Percentiles rank a stretch among this genome's conserved stretches.
Evolutionary conservation across 1,140 invertebrate species (phyloP).

Genomic region (Ceratoteleas bidentatus): DNA sequence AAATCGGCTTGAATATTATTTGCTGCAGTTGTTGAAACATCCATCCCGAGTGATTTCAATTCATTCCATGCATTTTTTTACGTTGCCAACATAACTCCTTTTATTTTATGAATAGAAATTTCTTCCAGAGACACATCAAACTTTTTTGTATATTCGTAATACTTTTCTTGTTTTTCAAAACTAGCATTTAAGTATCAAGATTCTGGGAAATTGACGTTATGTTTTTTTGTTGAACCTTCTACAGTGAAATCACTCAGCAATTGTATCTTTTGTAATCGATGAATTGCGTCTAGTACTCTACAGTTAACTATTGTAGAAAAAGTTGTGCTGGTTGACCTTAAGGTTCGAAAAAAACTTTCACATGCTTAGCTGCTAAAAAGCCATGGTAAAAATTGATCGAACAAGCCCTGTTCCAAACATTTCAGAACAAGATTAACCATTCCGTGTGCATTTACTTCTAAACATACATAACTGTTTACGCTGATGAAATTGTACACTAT

Average conservation of each 20-base stretch:
- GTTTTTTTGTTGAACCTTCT: background rate
- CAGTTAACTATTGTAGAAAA: constrained; percentile 3
- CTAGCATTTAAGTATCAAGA: constrained; percentile 8
- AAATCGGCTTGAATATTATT: constrained; percentile 29
- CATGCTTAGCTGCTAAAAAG: background rate
- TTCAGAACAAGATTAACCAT: background rate
- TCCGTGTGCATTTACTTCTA: background rate
- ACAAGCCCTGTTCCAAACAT: background rate
- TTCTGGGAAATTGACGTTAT: constrained; percentile 11
- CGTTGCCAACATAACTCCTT: constrained; percentile 9
- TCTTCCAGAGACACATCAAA: background rate
- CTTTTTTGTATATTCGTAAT: constrained; percentile 6
- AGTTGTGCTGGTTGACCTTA: background rate
- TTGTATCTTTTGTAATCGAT: background rate
- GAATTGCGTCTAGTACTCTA: background rate
- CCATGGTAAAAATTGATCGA: constrained; percentile 1
- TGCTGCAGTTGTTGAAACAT: constrained; percentile 1
- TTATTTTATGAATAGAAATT: constrained; percentile 8
- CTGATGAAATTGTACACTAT: background rate
- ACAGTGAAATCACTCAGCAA: background rate
- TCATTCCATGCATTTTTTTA: constrained; percentile 13
- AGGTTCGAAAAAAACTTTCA: constrained; percentile 3
- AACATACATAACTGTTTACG: background rate
- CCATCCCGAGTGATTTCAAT: background rate
- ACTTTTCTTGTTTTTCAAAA: constrained; percentile 10